phyloP scores from a whole-genome alignment of 2,888 invertebrate species.

The Pilophorus perplexus region DNA sequence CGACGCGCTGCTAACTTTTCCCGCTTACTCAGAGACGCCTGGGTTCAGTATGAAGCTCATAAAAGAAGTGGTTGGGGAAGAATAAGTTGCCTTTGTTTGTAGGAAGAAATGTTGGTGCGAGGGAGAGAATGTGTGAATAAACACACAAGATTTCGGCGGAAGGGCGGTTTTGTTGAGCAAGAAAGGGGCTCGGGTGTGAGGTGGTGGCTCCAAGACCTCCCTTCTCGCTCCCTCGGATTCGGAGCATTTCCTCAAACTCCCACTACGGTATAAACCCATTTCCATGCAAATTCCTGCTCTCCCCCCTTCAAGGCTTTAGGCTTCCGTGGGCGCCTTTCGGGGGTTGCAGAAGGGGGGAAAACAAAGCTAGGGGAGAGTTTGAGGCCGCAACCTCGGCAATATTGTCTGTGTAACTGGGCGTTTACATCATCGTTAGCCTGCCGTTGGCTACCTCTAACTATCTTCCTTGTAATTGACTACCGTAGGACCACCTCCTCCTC shows the following conservation, averaged over 20 bases:
- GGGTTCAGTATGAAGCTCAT: no score
- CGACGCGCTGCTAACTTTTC: no score
- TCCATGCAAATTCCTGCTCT: constrained; percentile 37
- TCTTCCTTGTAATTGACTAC: constrained; percentile 39
- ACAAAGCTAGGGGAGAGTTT: neutral
- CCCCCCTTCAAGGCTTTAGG: neutral
- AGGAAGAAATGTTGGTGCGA: no score
- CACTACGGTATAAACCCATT: constrained; percentile 36
- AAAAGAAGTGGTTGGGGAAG: no score
- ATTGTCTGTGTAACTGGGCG: constrained; percentile 43
- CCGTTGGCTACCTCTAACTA: constrained; percentile 35
- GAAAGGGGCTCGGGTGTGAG: neutral
- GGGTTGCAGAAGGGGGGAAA: neutral
- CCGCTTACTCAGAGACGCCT: no score
- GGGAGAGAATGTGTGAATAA: no score
- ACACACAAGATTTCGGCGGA: constrained; percentile 5
- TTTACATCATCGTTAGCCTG: constrained; percentile 43
- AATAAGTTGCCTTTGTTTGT: no score
- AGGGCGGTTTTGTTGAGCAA: no score
- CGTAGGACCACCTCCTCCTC: constrained; percentile 5
- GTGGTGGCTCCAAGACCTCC: neutral
- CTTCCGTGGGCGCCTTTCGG: constrained; percentile 4
- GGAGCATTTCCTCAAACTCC: neutral
- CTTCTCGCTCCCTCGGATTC: neutral
- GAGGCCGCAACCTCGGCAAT: constrained; percentile 41